phyloP scores from a whole-genome alignment of 2,888 invertebrate species.

The Cartodere bifasciata region DNA sequence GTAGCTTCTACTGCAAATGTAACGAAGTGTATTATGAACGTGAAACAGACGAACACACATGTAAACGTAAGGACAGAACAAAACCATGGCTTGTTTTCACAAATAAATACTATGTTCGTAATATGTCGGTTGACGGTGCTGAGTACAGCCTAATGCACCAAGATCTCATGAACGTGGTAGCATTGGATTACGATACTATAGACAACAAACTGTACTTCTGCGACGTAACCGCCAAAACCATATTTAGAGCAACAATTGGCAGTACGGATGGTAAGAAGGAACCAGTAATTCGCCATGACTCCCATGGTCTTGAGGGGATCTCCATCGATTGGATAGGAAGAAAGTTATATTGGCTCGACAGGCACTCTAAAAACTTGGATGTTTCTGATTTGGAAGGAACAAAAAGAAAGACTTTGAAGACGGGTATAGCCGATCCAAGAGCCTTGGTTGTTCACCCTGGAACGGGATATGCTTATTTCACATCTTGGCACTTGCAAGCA shows the following conservation, averaged over 20 bases:
- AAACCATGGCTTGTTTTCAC: constrained; percentile 87
- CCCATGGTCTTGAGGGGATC: constrained; percentile 93
- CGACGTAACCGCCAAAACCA: constrained; percentile 91
- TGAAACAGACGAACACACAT: constrained; percentile 74
- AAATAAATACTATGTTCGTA: constrained; percentile 94
- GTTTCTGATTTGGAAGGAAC: constrained; percentile 91
- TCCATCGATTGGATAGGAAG: constrained; percentile 93
- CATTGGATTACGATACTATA: constrained; percentile 81
- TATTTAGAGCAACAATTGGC: constrained; percentile 59
- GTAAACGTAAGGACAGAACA: constrained; percentile 73
- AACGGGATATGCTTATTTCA: constrained; percentile 84
- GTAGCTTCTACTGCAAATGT: constrained; percentile 92
- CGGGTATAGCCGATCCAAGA: constrained; percentile 84
- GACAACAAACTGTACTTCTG: constrained; percentile 87
- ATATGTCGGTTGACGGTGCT: constrained; percentile 83
- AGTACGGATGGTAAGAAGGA: constrained; percentile 57
- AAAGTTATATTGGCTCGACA: constrained; percentile 94
- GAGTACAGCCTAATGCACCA: constrained; percentile 81
- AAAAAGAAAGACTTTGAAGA: constrained; percentile 76
- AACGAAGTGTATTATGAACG: constrained; percentile 82
- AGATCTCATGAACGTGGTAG: constrained; percentile 93
- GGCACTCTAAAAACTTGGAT: constrained; percentile 88
- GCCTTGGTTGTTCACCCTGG: constrained; percentile 93
- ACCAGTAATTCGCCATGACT: constrained; percentile 82
- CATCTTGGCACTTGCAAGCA: constrained; percentile 92